Percentiles rank a stretch among this genome's conserved stretches.
Conservation (phyloP, 2,113 vertebrate species). For the Columbina picui region DNA sequence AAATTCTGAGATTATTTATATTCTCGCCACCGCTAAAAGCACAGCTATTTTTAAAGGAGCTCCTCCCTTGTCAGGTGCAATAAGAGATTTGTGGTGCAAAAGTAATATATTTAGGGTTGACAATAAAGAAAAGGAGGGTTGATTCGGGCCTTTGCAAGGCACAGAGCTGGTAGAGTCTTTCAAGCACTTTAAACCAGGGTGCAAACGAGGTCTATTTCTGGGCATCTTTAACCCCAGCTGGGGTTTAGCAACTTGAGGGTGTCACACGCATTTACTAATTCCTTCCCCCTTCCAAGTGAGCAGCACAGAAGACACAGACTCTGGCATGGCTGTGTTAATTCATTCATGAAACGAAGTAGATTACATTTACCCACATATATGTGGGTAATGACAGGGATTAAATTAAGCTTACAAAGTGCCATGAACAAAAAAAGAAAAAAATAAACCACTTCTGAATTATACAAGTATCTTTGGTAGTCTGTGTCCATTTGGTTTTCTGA, state of each 20-base stretch:
- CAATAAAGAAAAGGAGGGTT: neutral
- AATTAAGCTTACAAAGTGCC: slow-evolving; percentile 49
- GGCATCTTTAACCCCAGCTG: neutral
- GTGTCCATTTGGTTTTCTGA: neutral
- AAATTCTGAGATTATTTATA: neutral
- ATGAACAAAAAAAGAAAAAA: neutral
- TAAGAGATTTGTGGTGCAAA: neutral
- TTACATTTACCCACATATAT: slow-evolving; percentile 61
- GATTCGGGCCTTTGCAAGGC: neutral
- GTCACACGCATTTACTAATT: neutral
- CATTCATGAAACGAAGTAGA: slow-evolving; percentile 60
- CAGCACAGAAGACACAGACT: neutral
- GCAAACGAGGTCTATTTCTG: neutral
- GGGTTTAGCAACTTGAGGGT: neutral
- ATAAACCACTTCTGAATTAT: neutral
- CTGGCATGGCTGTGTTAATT: slow-evolving; percentile 41
- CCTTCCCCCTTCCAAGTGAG: slow-evolving; percentile 1
- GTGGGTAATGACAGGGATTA: slow-evolving; percentile 55
- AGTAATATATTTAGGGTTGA: neutral
- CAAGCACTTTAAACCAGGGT: neutral
- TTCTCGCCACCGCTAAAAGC: neutral
- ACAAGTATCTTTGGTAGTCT: neutral
- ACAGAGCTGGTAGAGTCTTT: neutral
- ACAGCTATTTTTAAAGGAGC: slow-evolving; percentile 2
- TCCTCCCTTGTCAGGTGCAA: neutral